Percentiles rank a stretch among this genome's conserved stretches.
Evolutionary conservation across 2,888 invertebrate genomes (phyloP).

Genomic region (Ormyrus rosae): DNA sequence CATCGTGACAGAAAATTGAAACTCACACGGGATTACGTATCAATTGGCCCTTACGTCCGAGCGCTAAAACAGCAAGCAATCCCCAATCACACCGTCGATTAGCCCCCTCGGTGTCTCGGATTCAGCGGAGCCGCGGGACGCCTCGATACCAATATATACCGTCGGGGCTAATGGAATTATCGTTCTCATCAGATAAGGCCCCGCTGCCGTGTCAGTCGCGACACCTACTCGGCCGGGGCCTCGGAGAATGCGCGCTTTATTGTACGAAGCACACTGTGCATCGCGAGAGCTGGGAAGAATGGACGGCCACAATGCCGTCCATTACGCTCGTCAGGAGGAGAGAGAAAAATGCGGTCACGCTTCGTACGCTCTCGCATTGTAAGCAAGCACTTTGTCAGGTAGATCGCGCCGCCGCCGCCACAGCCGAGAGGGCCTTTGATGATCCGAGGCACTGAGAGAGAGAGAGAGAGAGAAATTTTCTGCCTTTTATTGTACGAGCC

Average conservation of each 20-base stretch:
- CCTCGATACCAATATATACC: slow-evolving; percentile 57
- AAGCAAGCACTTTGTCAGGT: neutral
- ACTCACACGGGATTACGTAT: slow-evolving; percentile 27
- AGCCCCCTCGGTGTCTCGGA: neutral
- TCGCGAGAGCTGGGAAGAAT: slow-evolving; percentile 21
- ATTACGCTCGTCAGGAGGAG: slow-evolving; percentile 66
- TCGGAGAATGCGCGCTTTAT: neutral
- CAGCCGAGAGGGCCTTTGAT: no score
- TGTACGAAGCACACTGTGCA: neutral
- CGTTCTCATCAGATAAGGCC: slow-evolving; percentile 59
- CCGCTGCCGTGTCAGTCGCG: slow-evolving; percentile 37
- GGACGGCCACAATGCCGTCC: slow-evolving; percentile 63
- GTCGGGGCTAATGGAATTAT: slow-evolving; percentile 69
- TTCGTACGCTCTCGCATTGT: neutral
- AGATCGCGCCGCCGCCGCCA: neutral
- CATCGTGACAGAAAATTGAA: slow-evolving; percentile 29
- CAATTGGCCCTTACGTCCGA: neutral
- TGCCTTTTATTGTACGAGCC: neutral
- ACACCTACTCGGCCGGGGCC: neutral
- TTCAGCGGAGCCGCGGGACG: neutral
- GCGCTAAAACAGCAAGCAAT: no score
- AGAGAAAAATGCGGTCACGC: slow-evolving; percentile 62
- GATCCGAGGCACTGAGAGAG: no score
- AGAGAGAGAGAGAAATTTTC: slow-evolving; percentile 6
- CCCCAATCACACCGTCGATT: no score